phyloP scores from a whole-genome alignment of 2,888 invertebrate species.

The Trachelus stipa region DNA sequence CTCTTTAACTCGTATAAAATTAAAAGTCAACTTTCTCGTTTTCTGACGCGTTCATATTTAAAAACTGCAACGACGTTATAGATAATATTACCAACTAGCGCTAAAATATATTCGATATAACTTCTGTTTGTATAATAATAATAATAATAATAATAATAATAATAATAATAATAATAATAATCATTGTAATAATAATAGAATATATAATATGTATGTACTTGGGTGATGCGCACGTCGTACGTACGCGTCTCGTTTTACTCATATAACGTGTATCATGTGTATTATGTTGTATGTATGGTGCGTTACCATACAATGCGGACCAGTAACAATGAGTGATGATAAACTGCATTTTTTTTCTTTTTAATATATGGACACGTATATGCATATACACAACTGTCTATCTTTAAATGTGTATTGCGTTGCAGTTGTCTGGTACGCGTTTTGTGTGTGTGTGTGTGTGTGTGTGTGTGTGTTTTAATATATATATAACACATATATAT shows the following conservation, averaged over 20 bases:
- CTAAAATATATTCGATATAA: constrained; percentile 66
- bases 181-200: constrained; percentile 27
- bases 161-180: constrained; percentile 5
- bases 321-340: constrained; percentile 47
- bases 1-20: constrained; percentile 54
- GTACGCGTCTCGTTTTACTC: too few relatives aligned
- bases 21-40: constrained; percentile 47
- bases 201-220: constrained; percentile 31
- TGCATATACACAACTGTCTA: constrained; percentile 47
- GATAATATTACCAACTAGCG: constrained; percentile 63
- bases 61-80: constrained; percentile 65
- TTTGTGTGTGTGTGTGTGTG: too few relatives aligned
- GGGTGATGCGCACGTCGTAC: too few relatives aligned
- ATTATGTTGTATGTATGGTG: constrained; percentile 9
- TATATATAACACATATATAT: constrained; percentile 6
- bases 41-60: constrained; percentile 31
- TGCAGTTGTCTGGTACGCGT: too few relatives aligned
- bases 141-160: constrained; percentile 1
- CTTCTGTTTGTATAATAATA: constrained; percentile 58
- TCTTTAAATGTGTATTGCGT: constrained; percentile 10
- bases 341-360: constrained; percentile 53
- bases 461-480: constrained; percentile 19
- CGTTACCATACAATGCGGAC: not conserved
- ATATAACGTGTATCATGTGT: constrained; percentile 29
- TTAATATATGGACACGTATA: constrained; percentile 33